These are phyloP conservation scores for Takifugu ocellatus DNA, from an alignment of 2,797 vertebrate genomes.

Conservation along the genomic window DNA sequence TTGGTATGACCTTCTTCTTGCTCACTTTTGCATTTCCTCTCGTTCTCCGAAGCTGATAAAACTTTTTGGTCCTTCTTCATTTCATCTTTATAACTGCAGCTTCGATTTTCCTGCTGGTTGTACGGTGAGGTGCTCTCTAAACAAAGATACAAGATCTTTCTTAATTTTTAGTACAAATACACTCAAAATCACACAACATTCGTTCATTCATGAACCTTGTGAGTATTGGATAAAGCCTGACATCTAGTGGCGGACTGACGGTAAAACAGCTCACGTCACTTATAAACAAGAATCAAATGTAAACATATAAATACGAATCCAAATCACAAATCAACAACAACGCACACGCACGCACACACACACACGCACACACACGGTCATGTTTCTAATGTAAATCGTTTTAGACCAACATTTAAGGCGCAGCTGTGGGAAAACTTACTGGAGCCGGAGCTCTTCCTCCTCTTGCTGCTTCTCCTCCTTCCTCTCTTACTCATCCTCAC, in stretches of 20 bases:
- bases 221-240: not conserved
- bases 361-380: no score
- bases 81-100: conserved; percentile 66
- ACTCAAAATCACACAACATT: not conserved
- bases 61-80: conserved; percentile 63
- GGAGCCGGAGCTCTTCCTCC: no score
- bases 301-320: no score
- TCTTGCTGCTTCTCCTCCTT: conserved; percentile 73
- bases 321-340: no score
- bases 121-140: conserved; percentile 62
- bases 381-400: no score
- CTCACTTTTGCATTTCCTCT: conserved; percentile 46
- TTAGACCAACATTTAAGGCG: no score
- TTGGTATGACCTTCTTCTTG: conserved; percentile 38
- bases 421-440: no score
- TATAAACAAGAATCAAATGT: conserved; percentile 80
- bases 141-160: conserved; percentile 15
- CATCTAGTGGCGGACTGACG: conserved; percentile 73
- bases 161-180: not conserved
- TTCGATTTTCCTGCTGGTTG: conserved; percentile 49
- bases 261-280: conserved; percentile 61
- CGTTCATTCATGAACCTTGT: not conserved
- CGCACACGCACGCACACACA: conserved; percentile 49
- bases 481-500: conserved; percentile 82
- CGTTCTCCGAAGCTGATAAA: conserved; percentile 59